Base-by-base conservation (phyloP, 1,140 invertebrate genomes). In the Drosophila guanche region DNA sequence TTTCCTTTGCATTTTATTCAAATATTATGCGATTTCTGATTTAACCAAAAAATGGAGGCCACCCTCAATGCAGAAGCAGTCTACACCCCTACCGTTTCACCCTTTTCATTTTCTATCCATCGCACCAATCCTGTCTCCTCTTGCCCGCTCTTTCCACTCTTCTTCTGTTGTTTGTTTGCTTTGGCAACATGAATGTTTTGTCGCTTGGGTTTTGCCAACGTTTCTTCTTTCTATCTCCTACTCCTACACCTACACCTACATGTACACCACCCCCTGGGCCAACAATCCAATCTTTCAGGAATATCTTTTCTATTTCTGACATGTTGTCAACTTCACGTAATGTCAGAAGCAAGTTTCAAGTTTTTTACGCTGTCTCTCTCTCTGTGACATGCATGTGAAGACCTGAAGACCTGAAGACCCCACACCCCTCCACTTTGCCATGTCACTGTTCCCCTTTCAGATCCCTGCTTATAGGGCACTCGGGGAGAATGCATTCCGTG, bases 281-380 rank as follows among this genome's bases (percentile, higher is more conserved):
- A 37, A 12, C 33, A 10, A 37, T 37, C 33, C 33, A 37, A 37
- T 69, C 68, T 65, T 80, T 73, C 74, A 72, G 75, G 62, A 71
- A 79, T 86, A 85, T 86, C 81, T 85, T 86, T 85, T 78, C 77
- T 85, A 76, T 77, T 85, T 85, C 67, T 85, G 81, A 85, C 77
- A 85, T 85, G 81, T 85, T 85, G 81, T 85, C 81, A 85, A 80
- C 80, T 85, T 80, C 81, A 85, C 81, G 80, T 85, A 79, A 85
- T 76, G 81, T 85, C 81, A 81, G 84, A 75, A 12, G 33, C 81
- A 86, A 74, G 70, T 80, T 85, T 76, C 81, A 86, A 75, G 79
- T 48, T 84, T 85, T 76, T 85, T 51, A 48, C 51, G 8, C 29
- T 33, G 61, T 37, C 67, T 61, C 56, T 59, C 46, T 63, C 56